phyloP scores from a whole-genome alignment of 2,797 vertebrate species.

The Darevskia nairensis region DNA sequence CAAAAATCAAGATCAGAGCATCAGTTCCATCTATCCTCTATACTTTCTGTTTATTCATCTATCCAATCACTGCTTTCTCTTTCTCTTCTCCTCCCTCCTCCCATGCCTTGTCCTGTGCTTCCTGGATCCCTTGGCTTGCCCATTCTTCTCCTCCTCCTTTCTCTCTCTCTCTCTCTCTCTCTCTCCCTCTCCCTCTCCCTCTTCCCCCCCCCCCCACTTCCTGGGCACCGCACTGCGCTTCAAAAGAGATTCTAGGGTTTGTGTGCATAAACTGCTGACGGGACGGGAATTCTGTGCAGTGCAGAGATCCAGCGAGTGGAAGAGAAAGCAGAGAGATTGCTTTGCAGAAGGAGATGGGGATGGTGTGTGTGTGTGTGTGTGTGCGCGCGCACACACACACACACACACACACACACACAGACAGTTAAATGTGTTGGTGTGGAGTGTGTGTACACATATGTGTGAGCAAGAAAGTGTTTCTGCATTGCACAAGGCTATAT shows the following conservation, averaged over 20 bases:
- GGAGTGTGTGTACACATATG: not conserved
- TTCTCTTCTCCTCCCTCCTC: too few relatives aligned
- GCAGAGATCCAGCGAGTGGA: slow-evolving; percentile 13
- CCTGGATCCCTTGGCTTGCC: not conserved
- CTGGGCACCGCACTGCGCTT: slow-evolving; percentile 38
- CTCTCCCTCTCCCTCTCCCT: not conserved
- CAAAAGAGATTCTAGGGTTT: slow-evolving; percentile 39
- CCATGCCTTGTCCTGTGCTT: not conserved
- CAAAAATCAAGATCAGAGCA: not conserved
- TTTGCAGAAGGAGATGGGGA: not conserved
- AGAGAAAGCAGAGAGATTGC: slow-evolving; percentile 19
- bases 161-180: not conserved
- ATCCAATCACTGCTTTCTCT: not conserved
- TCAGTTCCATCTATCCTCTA: not conserved
- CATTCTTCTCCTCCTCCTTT: not conserved
- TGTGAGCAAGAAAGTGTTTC: not conserved
- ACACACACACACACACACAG: too few relatives aligned
- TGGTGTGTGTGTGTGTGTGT: not conserved
- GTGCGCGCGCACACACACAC: too few relatives aligned
- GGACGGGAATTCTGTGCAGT: slow-evolving; percentile 42
- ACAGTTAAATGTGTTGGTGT: not conserved
- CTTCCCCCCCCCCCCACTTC: not conserved
- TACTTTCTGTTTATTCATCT: not conserved
- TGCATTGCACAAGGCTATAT: not conserved
- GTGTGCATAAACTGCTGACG: slow-evolving; percentile 43